Percentiles rank a stretch among this genome's conserved stretches.
Conservation (phyloP, 2,113 vertebrate species). For the Pyrgilauda ruficollis region DNA sequence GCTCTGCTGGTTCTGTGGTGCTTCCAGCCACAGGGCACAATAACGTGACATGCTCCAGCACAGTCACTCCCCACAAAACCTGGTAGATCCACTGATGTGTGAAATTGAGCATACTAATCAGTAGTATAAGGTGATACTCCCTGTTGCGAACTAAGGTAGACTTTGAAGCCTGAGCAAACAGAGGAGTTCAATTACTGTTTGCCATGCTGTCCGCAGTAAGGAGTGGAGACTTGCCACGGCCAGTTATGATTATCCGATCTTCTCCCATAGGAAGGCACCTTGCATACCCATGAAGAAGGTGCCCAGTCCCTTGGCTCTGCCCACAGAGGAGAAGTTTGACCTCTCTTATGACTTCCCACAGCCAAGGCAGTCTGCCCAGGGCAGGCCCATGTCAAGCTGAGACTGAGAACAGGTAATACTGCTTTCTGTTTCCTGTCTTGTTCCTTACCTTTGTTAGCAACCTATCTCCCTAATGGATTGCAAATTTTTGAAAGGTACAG, state of each 20-base stretch:
- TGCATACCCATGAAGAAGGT: neutral
- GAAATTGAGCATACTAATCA: neutral
- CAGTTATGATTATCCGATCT: neutral
- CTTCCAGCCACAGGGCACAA: neutral
- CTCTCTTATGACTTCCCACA: neutral
- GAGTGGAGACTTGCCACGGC: neutral
- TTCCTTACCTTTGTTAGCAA: neutral
- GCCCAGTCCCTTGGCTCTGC: neutral
- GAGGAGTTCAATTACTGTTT: neutral
- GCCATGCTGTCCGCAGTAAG: neutral
- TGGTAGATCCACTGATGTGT: neutral
- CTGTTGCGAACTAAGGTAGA: neutral
- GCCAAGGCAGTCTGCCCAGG: neutral
- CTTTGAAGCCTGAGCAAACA: neutral
- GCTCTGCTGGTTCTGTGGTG: neutral
- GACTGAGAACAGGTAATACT: neutral
- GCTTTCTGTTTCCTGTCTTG: neutral
- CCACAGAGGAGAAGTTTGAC: neutral
- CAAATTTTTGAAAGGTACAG: neutral
- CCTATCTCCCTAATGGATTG: neutral
- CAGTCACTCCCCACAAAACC: neutral
- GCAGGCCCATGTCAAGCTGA: fast-evolving
- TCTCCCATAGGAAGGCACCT: neutral
- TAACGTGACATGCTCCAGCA: neutral
- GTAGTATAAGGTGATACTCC: neutral